These are phyloP conservation scores for Prostheceraeus crozeri DNA, from an alignment of 2,888 invertebrate genomes.

Conservation along the genomic window DNA sequence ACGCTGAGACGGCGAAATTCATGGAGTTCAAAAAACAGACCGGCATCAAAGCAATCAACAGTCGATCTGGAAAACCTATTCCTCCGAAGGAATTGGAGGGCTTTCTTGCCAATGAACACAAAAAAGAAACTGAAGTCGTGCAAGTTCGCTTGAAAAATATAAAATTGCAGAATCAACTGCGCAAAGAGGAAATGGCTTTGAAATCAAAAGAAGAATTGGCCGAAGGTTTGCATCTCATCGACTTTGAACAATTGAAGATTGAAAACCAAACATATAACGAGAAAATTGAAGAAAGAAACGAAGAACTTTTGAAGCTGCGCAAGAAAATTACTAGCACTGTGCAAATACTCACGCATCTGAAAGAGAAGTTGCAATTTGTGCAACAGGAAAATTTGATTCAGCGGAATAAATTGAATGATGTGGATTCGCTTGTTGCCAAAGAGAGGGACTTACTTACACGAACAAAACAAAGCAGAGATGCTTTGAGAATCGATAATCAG, in stretches of 20 bases:
- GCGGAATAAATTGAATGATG: conserved; percentile 29
- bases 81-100: conserved; percentile 45
- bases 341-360: conserved; percentile 59
- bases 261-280: conserved; percentile 61
- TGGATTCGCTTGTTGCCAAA: conserved; percentile 43
- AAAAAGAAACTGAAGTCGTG: conserved; percentile 53
- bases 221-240: conserved; percentile 60
- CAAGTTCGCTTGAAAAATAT: conserved; percentile 54
- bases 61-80: conserved; percentile 52
- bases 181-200: conserved; percentile 54
- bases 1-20: conserved; percentile 50
- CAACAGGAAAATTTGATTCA: conserved; percentile 44
- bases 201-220: conserved; percentile 60
- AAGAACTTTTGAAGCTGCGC: conserved; percentile 59
- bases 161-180: conserved; percentile 56
- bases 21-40: conserved; percentile 53
- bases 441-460: conserved; percentile 54
- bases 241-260: conserved; percentile 62
- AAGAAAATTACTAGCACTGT: conserved; percentile 59
- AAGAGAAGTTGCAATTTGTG: conserved; percentile 60
- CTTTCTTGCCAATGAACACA: conserved; percentile 34
- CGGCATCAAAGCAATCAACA: conserved; percentile 50
- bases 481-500: conserved; percentile 56
- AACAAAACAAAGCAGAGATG: conserved; percentile 58
- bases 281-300: conserved; percentile 62